These are phyloP conservation scores for Zoroaster sp. DNA, from an alignment of 53 echinoderm and acorn worm species.

Conservation along the genomic window DNA sequence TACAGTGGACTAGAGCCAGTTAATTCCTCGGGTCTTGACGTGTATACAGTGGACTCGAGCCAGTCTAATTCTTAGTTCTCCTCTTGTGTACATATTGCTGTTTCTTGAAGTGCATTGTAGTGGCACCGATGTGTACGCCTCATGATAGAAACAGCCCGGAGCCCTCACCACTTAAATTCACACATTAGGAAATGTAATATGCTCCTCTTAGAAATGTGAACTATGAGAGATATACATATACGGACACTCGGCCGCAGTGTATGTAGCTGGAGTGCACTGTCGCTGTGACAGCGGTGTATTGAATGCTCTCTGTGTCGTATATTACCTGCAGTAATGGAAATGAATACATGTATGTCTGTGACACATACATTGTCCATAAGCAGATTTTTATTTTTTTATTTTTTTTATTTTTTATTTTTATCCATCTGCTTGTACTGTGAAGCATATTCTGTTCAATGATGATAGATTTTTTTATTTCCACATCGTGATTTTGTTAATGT, in stretches of 20 bases:
- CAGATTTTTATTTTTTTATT: too few species aligned
- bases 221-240: conserved; percentile 22
- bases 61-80: background rate
- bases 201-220: conserved; percentile 12
- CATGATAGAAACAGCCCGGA: background rate
- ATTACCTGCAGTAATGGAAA: background rate
- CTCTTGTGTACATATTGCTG: background rate
- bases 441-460: background rate
- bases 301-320: background rate
- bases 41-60: too few species aligned
- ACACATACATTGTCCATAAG: too few species aligned
- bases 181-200: conserved; percentile 40
- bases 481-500: too few species aligned
- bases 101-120: background rate
- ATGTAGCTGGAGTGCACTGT: background rate
- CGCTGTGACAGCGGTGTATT: background rate
- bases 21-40: background rate
- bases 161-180: conserved; percentile 13
- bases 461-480: too few species aligned
- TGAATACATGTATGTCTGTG: background rate
- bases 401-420: too few species aligned
- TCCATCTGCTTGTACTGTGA: background rate
- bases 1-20: too few species aligned
- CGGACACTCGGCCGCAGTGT: background rate
- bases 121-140: background rate